These are phyloP conservation scores for Clunio marinus DNA, from an alignment of 2,888 invertebrate genomes.

Conservation along the genomic window DNA sequence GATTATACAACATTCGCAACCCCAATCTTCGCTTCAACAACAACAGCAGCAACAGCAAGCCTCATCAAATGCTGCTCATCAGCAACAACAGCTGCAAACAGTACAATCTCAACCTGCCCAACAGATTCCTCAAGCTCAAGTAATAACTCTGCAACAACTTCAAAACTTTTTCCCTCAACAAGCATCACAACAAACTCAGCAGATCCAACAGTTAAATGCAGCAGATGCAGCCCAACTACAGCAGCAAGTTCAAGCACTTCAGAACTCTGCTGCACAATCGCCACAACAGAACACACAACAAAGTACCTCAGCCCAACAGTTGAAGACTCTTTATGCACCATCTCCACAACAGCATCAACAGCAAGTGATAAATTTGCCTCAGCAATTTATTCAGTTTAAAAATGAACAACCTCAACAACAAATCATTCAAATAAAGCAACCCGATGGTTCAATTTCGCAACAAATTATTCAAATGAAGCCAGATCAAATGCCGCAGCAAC, in stretches of 20 bases:
- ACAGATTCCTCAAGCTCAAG: slow-evolving; percentile 26
- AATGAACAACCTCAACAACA: slow-evolving; percentile 17
- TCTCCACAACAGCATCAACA: slow-evolving; percentile 40
- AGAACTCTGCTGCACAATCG: slow-evolving; percentile 28
- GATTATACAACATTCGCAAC: slow-evolving; percentile 43
- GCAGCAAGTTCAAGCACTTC: slow-evolving; percentile 37
- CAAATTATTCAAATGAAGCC: slow-evolving; percentile 35
- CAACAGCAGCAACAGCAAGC: slow-evolving; percentile 17
- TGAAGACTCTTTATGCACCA: slow-evolving; percentile 21
- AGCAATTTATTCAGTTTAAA: slow-evolving; percentile 44
- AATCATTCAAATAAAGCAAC: slow-evolving; percentile 29
- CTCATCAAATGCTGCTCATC: slow-evolving; percentile 23
- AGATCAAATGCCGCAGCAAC: slow-evolving; percentile 19
- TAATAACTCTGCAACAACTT: slow-evolving; percentile 43
- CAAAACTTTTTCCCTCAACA: slow-evolving; percentile 43
- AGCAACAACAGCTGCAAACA: slow-evolving; percentile 39
- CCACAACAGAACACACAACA: slow-evolving; percentile 19
- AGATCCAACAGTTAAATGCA: slow-evolving; percentile 36
- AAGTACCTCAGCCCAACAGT: background rate
- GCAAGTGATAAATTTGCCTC: slow-evolving; percentile 44
- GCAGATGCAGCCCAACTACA: slow-evolving; percentile 34
- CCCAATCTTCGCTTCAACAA: slow-evolving; percentile 41
- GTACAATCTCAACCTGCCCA: background rate
- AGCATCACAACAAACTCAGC: background rate
- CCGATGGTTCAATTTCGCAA: background rate